Percentiles rank a stretch among this genome's conserved stretches.
These are phyloP conservation scores for Sander lucioperca DNA, from an alignment of 2,113 vertebrate species.

Conservation along the genomic window DNA sequence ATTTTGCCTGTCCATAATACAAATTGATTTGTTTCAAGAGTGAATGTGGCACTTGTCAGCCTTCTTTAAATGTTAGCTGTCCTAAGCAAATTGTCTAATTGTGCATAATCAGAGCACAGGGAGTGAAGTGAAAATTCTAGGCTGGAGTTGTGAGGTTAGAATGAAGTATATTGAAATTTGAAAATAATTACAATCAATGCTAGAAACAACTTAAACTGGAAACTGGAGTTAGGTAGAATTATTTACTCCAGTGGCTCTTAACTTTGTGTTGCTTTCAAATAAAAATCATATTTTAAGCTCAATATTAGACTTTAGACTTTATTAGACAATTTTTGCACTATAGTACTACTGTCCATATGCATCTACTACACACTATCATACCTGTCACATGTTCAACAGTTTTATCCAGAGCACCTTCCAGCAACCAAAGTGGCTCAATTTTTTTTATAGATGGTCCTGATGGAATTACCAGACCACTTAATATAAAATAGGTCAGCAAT, in stretches of 20 bases:
- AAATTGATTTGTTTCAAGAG: background rate
- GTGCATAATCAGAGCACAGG: background rate
- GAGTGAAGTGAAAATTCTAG: background rate
- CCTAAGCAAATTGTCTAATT: background rate
- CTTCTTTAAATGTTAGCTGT: background rate
- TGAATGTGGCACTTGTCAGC: background rate
- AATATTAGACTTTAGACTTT: background rate
- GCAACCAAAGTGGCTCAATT: conserved; percentile 51
- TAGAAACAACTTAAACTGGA: background rate
- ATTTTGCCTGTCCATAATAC: background rate
- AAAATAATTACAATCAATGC: background rate
- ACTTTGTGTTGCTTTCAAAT: background rate
- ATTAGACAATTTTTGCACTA: background rate
- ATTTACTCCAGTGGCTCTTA: background rate
- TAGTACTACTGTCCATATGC: background rate
- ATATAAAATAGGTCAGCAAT: conserved; percentile 62
- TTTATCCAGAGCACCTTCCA: conserved; percentile 55
- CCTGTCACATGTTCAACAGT: conserved; percentile 17
- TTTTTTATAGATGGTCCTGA: conserved; percentile 50
- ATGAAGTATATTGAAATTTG: background rate
- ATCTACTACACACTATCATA: background rate
- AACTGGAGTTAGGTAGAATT: background rate
- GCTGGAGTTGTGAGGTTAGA: background rate
- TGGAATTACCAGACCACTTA: conserved; percentile 65
- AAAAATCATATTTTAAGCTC: background rate